Conservation (phyloP, 2,113 vertebrate species). For the Miniopterus natalensis region DNA sequence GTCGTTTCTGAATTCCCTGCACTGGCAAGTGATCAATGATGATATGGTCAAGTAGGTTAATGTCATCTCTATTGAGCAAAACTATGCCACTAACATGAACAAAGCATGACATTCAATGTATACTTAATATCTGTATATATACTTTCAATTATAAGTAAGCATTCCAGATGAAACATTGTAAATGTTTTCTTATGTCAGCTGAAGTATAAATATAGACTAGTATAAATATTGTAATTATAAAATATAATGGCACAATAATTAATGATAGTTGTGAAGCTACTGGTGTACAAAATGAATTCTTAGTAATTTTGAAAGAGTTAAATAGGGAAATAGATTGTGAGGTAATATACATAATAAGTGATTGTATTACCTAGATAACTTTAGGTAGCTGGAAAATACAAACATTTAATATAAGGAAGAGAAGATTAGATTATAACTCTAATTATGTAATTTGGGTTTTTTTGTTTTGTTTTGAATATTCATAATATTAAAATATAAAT, state of each 20-base stretch:
- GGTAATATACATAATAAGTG: background rate
- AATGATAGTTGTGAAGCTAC: background rate
- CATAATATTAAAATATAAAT: background rate
- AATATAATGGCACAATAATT: background rate
- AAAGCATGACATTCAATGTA: background rate
- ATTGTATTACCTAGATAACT: background rate
- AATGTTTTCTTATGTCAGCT: background rate
- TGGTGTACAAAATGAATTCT: background rate
- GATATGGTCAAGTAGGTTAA: background rate
- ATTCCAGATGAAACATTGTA: background rate
- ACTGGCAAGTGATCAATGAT: background rate
- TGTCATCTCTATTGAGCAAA: background rate
- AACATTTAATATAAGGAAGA: constrained; percentile 5
- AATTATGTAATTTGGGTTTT: background rate
- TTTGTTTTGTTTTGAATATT: background rate
- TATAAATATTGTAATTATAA: background rate
- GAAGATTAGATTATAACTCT: background rate
- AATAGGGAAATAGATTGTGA: background rate
- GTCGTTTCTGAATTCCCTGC: background rate
- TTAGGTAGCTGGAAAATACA: background rate
- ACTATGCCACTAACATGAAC: background rate
- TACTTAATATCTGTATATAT: background rate
- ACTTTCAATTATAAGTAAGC: background rate
- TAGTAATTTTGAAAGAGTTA: background rate
- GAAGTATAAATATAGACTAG: background rate